A percentile compares a stretch with the other conserved stretches of the same genome.
Conservation (phyloP, 2,797 vertebrate genomes). For the Esox masquinongy region DNA sequence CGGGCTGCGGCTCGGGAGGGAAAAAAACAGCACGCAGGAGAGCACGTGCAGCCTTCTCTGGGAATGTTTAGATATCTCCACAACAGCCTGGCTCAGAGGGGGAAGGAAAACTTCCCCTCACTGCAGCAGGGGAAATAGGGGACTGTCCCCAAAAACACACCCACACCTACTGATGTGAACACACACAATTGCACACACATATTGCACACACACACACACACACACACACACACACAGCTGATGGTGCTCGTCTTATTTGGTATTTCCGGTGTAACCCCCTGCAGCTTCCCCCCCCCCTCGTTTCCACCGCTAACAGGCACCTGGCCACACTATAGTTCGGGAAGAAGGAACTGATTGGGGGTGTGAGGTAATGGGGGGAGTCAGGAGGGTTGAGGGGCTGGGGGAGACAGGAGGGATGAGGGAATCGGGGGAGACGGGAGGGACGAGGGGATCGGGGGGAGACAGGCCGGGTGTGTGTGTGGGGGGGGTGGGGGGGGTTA, state of each 20-base stretch:
- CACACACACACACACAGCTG: constrained; percentile 23
- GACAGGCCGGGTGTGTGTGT: no score
- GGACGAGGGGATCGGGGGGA: no score
- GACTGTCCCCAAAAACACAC: constrained; percentile 44
- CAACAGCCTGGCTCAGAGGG: constrained; percentile 75
- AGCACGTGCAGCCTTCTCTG: constrained; percentile 88
- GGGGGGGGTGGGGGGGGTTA: constrained; percentile 28
- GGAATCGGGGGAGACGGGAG: no score
- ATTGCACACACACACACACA: not conserved
- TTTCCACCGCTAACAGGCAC: constrained; percentile 81
- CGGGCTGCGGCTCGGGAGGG: constrained; percentile 28
- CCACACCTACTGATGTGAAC: no score
- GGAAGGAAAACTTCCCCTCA: constrained; percentile 70
- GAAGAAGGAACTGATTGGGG: constrained; percentile 75
- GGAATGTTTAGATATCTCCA: constrained; percentile 88
- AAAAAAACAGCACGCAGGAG: constrained; percentile 73
- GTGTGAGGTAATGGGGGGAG: not conserved
- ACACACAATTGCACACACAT: no score
- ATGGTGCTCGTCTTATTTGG: constrained; percentile 81
- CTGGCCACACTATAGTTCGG: constrained; percentile 79
- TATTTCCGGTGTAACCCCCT: constrained; percentile 65
- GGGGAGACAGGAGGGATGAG: no score
- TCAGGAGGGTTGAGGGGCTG: no score
- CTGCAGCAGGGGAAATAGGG: constrained; percentile 51
- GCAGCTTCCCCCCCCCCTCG: constrained; percentile 46